These are phyloP conservation scores for Nasonia giraulti DNA, from an alignment of 1,140 invertebrate species.

Conservation along the genomic window DNA sequence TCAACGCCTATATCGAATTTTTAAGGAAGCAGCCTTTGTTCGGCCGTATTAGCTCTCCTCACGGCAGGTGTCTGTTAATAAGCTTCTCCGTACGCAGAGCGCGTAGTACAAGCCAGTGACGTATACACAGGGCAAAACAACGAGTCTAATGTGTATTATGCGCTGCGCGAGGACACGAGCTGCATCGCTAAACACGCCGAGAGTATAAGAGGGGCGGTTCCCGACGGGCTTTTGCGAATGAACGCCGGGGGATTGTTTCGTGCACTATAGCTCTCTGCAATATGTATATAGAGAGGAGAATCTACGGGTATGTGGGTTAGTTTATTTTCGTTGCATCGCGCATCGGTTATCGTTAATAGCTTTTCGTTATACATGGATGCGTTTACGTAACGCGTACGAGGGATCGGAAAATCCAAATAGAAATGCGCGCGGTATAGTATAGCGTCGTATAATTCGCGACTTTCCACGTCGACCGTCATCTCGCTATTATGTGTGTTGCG, in stretches of 20 bases:
- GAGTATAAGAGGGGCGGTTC: too few relatives aligned
- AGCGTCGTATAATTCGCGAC: neutral
- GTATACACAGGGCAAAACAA: neutral
- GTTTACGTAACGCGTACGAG: too few relatives aligned
- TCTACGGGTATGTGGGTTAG: neutral
- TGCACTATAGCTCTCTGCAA: too few relatives aligned
- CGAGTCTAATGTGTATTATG: neutral
- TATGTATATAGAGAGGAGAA: too few relatives aligned
- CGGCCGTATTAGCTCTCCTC: neutral
- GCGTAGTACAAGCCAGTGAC: neutral
- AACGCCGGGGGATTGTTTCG: neutral
- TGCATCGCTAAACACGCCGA: neutral
- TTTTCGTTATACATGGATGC: neutral
- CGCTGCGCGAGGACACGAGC: neutral
- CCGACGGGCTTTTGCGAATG: neutral
- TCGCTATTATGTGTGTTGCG: too few relatives aligned
- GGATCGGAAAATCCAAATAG: too few relatives aligned
- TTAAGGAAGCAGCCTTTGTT: neutral
- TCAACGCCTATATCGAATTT: neutral
- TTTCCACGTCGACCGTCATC: too few relatives aligned
- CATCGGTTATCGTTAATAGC: neutral
- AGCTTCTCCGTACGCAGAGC: neutral
- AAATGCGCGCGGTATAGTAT: too few relatives aligned
- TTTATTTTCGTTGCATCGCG: neutral
- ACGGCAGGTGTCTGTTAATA: neutral